A percentile compares a stretch with the other conserved stretches of the same genome.
These are phyloP conservation scores for Polypedilum pembai DNA, from an alignment of 1,140 invertebrate genomes.

Conservation along the genomic window DNA sequence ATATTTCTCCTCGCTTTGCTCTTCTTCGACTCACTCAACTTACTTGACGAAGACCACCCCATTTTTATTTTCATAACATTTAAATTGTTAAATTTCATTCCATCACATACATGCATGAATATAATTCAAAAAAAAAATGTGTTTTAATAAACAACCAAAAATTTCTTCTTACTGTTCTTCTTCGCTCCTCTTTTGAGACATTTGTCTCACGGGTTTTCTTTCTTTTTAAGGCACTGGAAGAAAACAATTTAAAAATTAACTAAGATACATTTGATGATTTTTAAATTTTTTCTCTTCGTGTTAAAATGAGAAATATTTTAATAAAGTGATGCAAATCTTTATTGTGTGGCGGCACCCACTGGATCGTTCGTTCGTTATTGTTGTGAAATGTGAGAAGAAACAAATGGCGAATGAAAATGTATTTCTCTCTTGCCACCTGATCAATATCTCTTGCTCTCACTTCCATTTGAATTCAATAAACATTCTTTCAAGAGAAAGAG, in stretches of 20 bases:
- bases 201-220: slow-evolving; percentile 11
- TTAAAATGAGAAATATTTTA: background rate
- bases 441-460: background rate
- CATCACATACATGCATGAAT: background rate
- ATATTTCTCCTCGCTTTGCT: slow-evolving; percentile 8
- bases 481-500: background rate
- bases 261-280: background rate
- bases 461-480: slow-evolving; percentile 8
- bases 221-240: background rate
- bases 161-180: too few species aligned
- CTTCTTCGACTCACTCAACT: background rate
- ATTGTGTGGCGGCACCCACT: slow-evolving; percentile 9
- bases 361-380: background rate
- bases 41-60: slow-evolving; percentile 3
- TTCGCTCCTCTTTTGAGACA: background rate
- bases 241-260: background rate
- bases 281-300: background rate
- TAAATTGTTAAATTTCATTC: slow-evolving; percentile 20
- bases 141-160: slow-evolving; percentile 8
- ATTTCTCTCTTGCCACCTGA: slow-evolving; percentile 2
- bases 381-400: background rate
- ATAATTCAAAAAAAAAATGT: slow-evolving; percentile 12
- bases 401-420: background rate
- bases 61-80: slow-evolving; percentile 14
- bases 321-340: slow-evolving; percentile 4